These are phyloP conservation scores for Actinia tenebrosa DNA, from an alignment of 64 coral and sea anemone genomes.

Conservation along the genomic window DNA sequence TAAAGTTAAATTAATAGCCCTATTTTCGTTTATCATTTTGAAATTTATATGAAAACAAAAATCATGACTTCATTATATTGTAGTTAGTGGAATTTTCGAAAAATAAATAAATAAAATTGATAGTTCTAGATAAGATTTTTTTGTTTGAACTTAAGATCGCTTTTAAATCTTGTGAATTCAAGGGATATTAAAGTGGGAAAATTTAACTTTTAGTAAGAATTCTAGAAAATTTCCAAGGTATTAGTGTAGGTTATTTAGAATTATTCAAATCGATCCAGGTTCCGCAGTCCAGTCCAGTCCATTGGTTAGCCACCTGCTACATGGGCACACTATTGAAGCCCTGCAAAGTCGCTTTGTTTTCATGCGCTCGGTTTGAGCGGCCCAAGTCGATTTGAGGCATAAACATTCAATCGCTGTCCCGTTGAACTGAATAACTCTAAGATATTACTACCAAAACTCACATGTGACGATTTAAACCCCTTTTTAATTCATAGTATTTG, in stretches of 20 bases:
- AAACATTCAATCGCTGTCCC: background rate
- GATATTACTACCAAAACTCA: background rate
- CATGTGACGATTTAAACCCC: background rate
- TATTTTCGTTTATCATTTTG: background rate
- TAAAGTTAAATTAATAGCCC: background rate
- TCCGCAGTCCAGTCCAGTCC: conserved; percentile 10
- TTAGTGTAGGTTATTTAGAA: background rate
- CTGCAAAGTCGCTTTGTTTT: conserved; percentile 12
- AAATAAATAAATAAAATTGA: background rate
- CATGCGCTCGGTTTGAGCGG: background rate
- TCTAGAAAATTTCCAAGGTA: background rate
- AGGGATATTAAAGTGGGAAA: background rate
- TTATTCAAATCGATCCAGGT: background rate
- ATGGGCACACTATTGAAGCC: background rate
- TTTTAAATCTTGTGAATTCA: background rate
- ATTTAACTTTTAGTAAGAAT: background rate
- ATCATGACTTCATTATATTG: background rate
- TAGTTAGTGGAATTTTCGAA: background rate
- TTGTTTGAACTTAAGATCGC: too few relatives aligned
- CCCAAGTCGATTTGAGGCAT: background rate
- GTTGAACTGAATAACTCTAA: background rate
- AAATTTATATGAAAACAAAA: background rate
- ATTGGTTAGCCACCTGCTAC: background rate
- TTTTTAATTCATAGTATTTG: background rate
- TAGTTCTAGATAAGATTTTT: background rate